Evolutionary conservation across 2,888 invertebrate genomes (phyloP).

Genomic region (Strigamia transsilvanica): DNA sequence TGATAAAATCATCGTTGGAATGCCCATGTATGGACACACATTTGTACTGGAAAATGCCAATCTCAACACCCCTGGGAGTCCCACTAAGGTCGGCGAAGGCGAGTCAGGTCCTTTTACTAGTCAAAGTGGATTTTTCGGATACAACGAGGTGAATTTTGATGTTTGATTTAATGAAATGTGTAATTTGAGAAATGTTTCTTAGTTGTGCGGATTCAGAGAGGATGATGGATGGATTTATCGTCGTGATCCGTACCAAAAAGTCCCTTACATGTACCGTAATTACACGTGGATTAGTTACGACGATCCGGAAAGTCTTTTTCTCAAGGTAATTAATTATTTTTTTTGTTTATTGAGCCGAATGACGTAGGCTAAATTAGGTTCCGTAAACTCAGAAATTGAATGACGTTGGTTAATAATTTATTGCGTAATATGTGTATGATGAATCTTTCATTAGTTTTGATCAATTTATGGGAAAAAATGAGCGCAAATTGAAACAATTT

Average conservation of each 20-base stretch:
- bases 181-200: slow-evolving; percentile 58
- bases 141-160: slow-evolving; percentile 75
- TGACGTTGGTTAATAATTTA: no score
- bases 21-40: slow-evolving; percentile 85
- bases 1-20: slow-evolving; percentile 80
- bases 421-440: no score
- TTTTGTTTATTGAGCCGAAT: no score
- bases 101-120: slow-evolving; percentile 80
- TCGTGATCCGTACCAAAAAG: slow-evolving; percentile 75
- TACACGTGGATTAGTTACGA: slow-evolving; percentile 78
- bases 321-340: slow-evolving; percentile 72
- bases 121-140: slow-evolving; percentile 85
- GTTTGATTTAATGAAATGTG: neutral
- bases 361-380: no score
- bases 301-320: slow-evolving; percentile 75
- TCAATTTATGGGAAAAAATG: no score
- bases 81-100: slow-evolving; percentile 68
- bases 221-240: slow-evolving; percentile 73
- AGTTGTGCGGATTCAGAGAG: slow-evolving; percentile 73
- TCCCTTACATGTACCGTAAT: slow-evolving; percentile 72
- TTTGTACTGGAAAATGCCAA: slow-evolving; percentile 67
- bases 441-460: no score
- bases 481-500: no score
- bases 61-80: slow-evolving; percentile 64
- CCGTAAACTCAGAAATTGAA: no score